phyloP scores from a whole-genome alignment of 2,797 vertebrate genomes.

The Gymnopithys bicolor region DNA sequence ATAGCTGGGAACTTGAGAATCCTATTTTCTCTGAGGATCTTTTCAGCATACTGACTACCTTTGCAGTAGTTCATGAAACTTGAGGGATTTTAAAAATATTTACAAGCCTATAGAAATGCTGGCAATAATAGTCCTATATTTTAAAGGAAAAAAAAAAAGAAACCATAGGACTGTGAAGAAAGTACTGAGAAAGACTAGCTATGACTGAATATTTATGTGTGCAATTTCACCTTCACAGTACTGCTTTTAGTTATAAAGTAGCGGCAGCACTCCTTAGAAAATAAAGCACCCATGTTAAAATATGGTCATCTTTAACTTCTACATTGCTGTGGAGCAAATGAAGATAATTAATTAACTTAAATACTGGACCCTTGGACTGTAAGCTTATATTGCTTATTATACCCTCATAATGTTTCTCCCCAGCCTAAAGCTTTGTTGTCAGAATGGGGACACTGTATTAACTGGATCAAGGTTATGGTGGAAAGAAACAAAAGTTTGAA shows the following conservation, averaged over 20 bases:
- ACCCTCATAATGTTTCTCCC: constrained; percentile 24
- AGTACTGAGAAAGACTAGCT: background rate
- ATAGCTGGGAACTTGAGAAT: background rate
- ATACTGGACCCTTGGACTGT: background rate
- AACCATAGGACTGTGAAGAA: background rate
- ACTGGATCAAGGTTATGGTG: background rate
- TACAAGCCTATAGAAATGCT: background rate
- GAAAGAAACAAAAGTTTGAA: background rate
- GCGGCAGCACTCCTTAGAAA: background rate
- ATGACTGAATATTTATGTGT: background rate
- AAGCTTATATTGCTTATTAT: constrained; percentile 13
- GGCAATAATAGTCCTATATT: background rate
- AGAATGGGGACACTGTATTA: background rate
- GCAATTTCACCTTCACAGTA: background rate
- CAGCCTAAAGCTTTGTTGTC: background rate
- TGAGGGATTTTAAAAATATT: background rate
- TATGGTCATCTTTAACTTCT: background rate
- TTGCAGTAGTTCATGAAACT: background rate
- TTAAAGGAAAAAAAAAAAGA: background rate
- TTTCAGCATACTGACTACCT: background rate
- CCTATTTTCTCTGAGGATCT: background rate
- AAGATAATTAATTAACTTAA: background rate
- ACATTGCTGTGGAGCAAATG: background rate
- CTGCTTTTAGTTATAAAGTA: background rate
- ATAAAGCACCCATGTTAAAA: background rate